phyloP scores from a whole-genome alignment of 2,888 invertebrate species.

The Acrobasis suavella region DNA sequence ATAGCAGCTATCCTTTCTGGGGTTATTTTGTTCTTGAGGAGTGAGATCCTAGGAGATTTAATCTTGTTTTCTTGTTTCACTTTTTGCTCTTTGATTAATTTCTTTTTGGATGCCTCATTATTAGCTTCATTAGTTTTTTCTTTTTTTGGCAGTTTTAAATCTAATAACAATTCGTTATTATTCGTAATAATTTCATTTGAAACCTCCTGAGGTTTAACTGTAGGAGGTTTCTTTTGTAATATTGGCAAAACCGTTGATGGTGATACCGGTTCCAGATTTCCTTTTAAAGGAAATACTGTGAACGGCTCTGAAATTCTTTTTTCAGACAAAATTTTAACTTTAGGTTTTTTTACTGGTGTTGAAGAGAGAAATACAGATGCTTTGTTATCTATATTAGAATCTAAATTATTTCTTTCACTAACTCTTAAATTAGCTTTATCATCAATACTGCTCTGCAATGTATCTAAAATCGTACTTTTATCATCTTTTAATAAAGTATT shows the following conservation, averaged over 20 bases:
- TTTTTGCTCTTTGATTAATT: not conserved
- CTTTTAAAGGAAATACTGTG: conserved; percentile 42
- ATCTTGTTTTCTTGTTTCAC: conserved; percentile 1
- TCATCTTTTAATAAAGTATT: conserved; percentile 5
- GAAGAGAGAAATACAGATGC: not conserved
- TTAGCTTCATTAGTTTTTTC: not conserved
- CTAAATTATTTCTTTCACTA: not conserved
- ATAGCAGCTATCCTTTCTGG: conserved; percentile 66
- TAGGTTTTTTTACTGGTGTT: conserved; percentile 30
- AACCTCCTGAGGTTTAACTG: not conserved
- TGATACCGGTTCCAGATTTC: conserved; percentile 52
- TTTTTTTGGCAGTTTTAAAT: not conserved
- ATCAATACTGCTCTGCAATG: not conserved
- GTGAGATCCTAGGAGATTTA: conserved; percentile 24
- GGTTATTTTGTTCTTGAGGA: conserved; percentile 49
- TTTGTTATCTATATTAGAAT: not conserved
- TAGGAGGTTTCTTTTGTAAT: conserved; percentile 29
- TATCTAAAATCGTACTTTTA: not conserved
- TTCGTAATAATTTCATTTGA: conserved; percentile 3
- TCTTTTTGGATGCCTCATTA: conserved; percentile 5
- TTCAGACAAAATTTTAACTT: conserved; percentile 64
- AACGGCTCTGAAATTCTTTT: conserved; percentile 55
- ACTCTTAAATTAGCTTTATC: not conserved
- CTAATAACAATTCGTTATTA: conserved; percentile 1
- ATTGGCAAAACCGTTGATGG: conserved; percentile 50